These are phyloP conservation scores for Entomyzon cyanotis DNA, from an alignment of 2,113 vertebrate species.

Conservation along the genomic window DNA sequence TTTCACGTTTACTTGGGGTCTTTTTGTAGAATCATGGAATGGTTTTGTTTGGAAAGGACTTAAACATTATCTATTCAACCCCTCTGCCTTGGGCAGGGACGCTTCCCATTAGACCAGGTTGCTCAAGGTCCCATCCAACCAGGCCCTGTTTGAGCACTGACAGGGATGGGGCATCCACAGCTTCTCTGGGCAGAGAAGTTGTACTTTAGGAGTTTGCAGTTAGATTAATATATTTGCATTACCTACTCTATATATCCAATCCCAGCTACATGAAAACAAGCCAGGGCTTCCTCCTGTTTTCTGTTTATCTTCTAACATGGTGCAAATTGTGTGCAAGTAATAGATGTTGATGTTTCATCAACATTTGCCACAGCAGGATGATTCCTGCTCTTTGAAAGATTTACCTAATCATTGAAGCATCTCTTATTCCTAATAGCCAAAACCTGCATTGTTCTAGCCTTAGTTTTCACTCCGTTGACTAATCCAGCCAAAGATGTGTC, in stretches of 20 bases:
- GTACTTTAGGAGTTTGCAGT: neutral
- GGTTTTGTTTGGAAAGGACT: neutral
- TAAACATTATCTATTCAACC: neutral
- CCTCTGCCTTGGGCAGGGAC: neutral
- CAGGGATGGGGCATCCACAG: neutral
- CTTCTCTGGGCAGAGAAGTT: neutral
- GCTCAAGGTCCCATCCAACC: neutral
- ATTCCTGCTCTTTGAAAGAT: neutral
- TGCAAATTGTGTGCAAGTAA: neutral
- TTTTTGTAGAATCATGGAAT: neutral
- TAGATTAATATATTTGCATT: neutral
- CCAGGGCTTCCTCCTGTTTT: neutral
- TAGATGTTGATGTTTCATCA: neutral
- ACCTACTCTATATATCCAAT: neutral
- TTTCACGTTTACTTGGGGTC: neutral
- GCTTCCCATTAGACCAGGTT: neutral
- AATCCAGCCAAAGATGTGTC: neutral
- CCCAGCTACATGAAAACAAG: neutral
- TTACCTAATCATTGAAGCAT: conserved; percentile 1
- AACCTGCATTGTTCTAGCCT: conserved; percentile 3
- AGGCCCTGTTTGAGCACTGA: neutral
- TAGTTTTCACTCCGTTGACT: neutral
- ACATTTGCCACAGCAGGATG: neutral
- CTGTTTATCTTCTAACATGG: neutral
- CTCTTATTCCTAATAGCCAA: neutral